Evolutionary conservation across 2,797 vertebrate species (phyloP), one percentile per base, ranked within the genome.

Genomic region (Petrocephalus sullivani): DNA sequence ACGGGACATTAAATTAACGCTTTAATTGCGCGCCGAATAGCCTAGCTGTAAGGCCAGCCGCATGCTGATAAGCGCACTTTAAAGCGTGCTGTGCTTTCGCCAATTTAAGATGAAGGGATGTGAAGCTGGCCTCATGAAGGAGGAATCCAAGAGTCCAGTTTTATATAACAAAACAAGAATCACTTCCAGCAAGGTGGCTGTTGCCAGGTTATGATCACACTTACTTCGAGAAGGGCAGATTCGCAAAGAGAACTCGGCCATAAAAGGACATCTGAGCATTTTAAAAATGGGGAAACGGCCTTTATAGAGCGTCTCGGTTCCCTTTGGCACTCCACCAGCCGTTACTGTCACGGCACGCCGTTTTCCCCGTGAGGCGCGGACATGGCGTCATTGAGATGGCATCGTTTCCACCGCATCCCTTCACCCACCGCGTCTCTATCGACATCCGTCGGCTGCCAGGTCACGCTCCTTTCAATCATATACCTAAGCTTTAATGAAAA

Each of bases 181-280:
- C 41, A 54, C 84, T 87, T 91, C 89, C 88, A 75, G 87, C 53
- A 86, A 2, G 12, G 75, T 61, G 86, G 53, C 33, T 89, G 89
- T 89, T 90, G 87, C 89, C 90, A 90, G 53, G 56, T 75, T 57
- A 85, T 75, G 53, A 88, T 86, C 83, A 23, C 64, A 88, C 19
- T 54, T 46, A 49, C 6, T 75, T 28, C 0, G 8, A 58, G 85
- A 56, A 88, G 10, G 64, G 64, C 56, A 78, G 28, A 60, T 41
- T 60, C 8, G 64, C 49, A 14, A 86, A 86, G n/a, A 49, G 53
- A 88, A 78, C 12, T 23, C 33, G 19, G 53, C 83, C 88, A 86
- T 88, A 86, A 88, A 86, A 88, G 84, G 88, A 86, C 37, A 88
- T 46, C n/a, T 12, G 41, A 67, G 51, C 83, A 57, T 88, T 86